These are phyloP conservation scores for Phenganax marumi DNA, from an alignment of 92 coral and sea anemone species.

Conservation along the genomic window DNA sequence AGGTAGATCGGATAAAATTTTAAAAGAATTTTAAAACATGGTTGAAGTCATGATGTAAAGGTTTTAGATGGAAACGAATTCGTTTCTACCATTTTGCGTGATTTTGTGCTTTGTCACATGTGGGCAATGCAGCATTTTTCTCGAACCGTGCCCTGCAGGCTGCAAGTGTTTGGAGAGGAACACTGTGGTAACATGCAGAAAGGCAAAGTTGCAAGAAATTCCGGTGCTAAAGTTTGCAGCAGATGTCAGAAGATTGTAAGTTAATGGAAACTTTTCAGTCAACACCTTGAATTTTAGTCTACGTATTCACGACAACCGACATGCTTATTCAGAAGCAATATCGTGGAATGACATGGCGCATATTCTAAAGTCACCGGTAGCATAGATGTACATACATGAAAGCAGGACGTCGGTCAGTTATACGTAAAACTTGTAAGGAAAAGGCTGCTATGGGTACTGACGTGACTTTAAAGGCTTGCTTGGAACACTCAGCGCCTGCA, in stretches of 20 bases:
- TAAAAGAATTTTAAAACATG: background rate
- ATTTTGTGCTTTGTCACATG: background rate
- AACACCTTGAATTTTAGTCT: background rate
- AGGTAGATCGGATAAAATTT: background rate
- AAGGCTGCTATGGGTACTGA: no score
- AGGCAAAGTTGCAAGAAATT: slow-evolving; percentile 52
- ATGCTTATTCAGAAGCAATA: no score
- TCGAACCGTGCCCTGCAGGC: slow-evolving; percentile 57
- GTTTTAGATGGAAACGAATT: background rate
- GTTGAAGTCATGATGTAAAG: background rate
- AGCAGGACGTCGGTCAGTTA: no score
- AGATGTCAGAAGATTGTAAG: slow-evolving; percentile 67
- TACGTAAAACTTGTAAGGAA: no score
- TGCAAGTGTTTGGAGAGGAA: slow-evolving; percentile 63
- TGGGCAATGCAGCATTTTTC: background rate
- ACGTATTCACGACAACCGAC: no score
- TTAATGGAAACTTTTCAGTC: slow-evolving; percentile 15
- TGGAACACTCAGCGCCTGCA: no score
- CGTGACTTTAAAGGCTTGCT: no score
- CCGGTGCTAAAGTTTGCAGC: slow-evolving; percentile 58
- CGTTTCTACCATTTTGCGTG: background rate
- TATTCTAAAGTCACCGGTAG: no score
- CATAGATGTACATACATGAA: no score
- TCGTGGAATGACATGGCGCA: no score
- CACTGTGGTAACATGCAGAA: slow-evolving; percentile 64